Evolutionary conservation across 2,888 invertebrate genomes (phyloP).

Genomic region (Habroteleia sp.): DNA sequence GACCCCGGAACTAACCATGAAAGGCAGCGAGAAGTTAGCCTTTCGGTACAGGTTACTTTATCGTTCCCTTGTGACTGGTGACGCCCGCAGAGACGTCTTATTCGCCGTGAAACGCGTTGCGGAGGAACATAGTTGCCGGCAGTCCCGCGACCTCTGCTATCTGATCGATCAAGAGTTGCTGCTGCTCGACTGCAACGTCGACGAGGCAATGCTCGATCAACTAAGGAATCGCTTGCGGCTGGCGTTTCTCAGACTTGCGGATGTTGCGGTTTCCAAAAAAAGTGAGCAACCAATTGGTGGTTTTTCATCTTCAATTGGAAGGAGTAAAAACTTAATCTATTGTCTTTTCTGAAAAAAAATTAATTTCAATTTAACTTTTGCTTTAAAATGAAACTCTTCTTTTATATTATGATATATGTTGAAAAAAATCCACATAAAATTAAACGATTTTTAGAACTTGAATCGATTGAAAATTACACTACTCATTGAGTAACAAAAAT

Average conservation of each 20-base stretch:
- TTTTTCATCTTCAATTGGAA: too few species aligned
- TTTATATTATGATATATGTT: too few species aligned
- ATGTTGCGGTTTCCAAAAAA: slow-evolving; percentile 7
- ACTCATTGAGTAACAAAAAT: too few species aligned
- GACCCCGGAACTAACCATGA: too few species aligned
- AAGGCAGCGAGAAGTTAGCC: slow-evolving; percentile 12
- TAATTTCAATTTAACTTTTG: too few species aligned
- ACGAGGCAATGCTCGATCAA: slow-evolving; percentile 84
- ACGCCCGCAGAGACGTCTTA: slow-evolving; percentile 48
- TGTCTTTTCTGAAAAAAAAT: too few species aligned
- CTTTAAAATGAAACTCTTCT: too few species aligned
- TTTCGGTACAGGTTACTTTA: slow-evolving; percentile 47
- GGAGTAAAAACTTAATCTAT: too few species aligned
- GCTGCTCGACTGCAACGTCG: slow-evolving; percentile 85
- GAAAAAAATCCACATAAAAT: too few species aligned
- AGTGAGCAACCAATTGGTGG: not conserved
- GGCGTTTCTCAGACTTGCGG: slow-evolving; percentile 46
- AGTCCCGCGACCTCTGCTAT: slow-evolving; percentile 84
- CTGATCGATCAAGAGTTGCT: slow-evolving; percentile 88
- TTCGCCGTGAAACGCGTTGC: slow-evolving; percentile 85
- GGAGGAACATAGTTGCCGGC: slow-evolving; percentile 83
- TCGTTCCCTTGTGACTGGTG: slow-evolving; percentile 44
- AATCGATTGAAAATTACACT: too few species aligned
- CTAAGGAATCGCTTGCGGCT: slow-evolving; percentile 82
- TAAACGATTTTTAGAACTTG: too few species aligned